Conservation (phyloP, 2,888 invertebrate genomes). For the Leptopterna dolabrata region DNA sequence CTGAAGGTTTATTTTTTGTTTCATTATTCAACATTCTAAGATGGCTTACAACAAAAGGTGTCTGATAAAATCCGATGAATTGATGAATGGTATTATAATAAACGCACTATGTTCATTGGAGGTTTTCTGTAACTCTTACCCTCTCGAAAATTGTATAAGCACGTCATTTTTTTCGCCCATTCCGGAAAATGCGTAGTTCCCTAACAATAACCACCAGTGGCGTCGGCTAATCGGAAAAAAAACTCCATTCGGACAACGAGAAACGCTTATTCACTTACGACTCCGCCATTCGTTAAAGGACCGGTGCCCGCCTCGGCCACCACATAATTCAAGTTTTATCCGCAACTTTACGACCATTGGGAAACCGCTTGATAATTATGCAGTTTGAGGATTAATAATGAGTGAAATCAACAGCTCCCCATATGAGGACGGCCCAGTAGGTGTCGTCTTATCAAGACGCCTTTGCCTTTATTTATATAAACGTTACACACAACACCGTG, state of each 20-base stretch:
- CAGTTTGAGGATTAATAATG: neutral
- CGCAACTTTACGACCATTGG: neutral
- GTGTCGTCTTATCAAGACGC: neutral
- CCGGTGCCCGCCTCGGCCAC: neutral
- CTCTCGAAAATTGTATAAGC: too few species aligned
- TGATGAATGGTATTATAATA: too few species aligned
- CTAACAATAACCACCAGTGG: too few species aligned
- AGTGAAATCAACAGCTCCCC: conserved; percentile 15
- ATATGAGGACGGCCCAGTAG: conserved; percentile 8
- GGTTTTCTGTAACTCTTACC: too few species aligned
- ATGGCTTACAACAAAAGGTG: too few species aligned
- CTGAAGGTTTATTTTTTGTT: too few species aligned
- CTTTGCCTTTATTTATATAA: neutral
- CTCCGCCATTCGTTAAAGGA: neutral
- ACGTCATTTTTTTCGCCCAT: too few species aligned
- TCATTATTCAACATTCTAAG: too few species aligned
- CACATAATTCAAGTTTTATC: conserved; percentile 15
- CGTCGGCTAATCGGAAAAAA: neutral
- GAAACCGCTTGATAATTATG: neutral
- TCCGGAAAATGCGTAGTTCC: too few species aligned
- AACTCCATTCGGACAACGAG: neutral
- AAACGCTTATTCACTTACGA: neutral
- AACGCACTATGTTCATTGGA: too few species aligned
- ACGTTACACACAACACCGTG: neutral
- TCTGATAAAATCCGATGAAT: too few species aligned